Base-by-base conservation (phyloP, 2,888 invertebrate species). In the Synanthedon andrenaeformis region DNA sequence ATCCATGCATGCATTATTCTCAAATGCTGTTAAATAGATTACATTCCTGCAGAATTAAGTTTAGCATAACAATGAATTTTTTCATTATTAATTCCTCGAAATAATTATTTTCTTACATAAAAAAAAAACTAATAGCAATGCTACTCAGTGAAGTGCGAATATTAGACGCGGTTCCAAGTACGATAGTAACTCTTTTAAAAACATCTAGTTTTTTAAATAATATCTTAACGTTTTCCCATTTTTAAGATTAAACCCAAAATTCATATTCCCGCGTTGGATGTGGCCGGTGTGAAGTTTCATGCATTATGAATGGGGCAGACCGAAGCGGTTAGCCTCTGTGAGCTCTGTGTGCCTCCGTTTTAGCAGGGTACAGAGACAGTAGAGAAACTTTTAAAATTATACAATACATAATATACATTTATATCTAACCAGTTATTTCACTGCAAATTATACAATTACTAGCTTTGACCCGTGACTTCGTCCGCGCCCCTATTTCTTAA, bases 1-100 rank as follows among this genome's bases (percentile, higher is more conserved):
- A 74, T 52, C 66, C 72, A 69, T 70, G 78, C 76, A 70, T 74
- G 65, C 55, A 52, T 72, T 72, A 79, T 72, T 65, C 74, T 65
- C 66, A 77, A 73, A 76, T 69, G 70, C 66, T 74, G 71, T 75
- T 77, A 70, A 62, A 65, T 72, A 10, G 50, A 17, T 50, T 50
- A 50, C 17, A 14, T 50, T 45, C 13, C 45, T 45, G 14, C 45
- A 3, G 13, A 35, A 35, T 35, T 35, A 35, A 10, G 35, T 35
- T 35, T 35, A 35, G 35, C 35, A 35, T 35, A 2, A 35, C 35
- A 35, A 35, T 35, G 35, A 35, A 8, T 35, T 35, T 35, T 35
- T 35, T 35, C 10, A 35, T 35, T 35, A 35, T 10, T 35, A 35
- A 6, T 10, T 35, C 8, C 8, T 1, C 35, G 8, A 8, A 35